Evolutionary conservation across 2,113 vertebrate species (phyloP), one percentile per base, ranked within the genome.

Genomic region (Lampris megalopsis): DNA sequence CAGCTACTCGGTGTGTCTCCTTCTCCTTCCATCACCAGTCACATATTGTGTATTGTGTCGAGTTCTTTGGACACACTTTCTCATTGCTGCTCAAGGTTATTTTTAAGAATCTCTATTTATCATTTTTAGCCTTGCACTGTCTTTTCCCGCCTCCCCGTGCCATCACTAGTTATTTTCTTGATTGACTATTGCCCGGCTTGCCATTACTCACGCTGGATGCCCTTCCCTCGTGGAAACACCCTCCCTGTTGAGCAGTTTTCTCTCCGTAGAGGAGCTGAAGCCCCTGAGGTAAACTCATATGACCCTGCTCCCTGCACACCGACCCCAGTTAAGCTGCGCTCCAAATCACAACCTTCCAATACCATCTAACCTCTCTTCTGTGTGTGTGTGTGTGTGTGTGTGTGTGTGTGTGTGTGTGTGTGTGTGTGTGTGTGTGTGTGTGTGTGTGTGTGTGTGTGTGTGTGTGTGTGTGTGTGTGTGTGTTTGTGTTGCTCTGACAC

Each of bases 151-250:
- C 86, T 77, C 74, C 81, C 80, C 54, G 49, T 68, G 79, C 80
- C 48, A 47, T 49, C 66, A 87, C 81, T 86, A 70, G 79, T 88
- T 86, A 80, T 86, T 91, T 85, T 80, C 74, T 81, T 81, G 77
- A 86, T 75, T 89, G 83, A 81, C 75, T 86, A 75, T 80, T 1
- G 58, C 75, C 81, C 73, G 70, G 52, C 63, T 75, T 77, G 71
- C 77, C 81, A 84, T 90, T 82, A 85, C 85, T 85, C 81, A 71
- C 63, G 75, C 71, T 45, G 57, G 73, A 77, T 74, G 66, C 70
- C 81, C 73, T 79, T 71, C 79, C 68, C 66, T 65, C 58, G 54
- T 63, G 3, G 37, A 72, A 49, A 73, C 72, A 40, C 65, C 73
- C 74, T 61, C 68, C 42, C 58, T 66, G 41, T 54, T 47, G 48